Percentiles rank a stretch among this genome's conserved stretches.
phyloP scores from a whole-genome alignment of 2,797 vertebrate species.

The Falco peregrinus region DNA sequence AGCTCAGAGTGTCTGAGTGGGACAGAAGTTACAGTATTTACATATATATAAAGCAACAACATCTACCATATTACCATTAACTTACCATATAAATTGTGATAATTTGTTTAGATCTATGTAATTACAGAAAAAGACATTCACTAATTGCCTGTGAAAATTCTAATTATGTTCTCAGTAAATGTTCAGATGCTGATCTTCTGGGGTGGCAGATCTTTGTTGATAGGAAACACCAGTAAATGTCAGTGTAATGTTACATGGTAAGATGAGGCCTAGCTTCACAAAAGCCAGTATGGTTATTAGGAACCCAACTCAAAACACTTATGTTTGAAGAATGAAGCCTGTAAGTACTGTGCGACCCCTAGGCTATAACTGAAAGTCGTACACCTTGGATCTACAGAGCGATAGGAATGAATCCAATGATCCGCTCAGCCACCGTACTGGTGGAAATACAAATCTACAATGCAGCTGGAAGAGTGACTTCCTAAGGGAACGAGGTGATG shows the following conservation, averaged over 20 bases:
- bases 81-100: neutral
- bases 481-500: neutral
- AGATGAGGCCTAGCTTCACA: neutral
- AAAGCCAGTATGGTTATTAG: neutral
- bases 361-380: neutral
- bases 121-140: neutral
- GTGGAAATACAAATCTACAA: neutral
- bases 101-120: neutral
- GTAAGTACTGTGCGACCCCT: neutral
- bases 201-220: neutral
- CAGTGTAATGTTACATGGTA: neutral
- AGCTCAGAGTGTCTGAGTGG: neutral
- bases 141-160: slow-evolving; percentile 26
- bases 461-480: neutral
- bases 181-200: slow-evolving; percentile 1
- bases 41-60: neutral
- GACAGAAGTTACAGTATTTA: neutral
- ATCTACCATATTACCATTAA: neutral
- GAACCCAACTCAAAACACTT: neutral
- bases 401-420: neutral
- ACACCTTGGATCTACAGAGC: neutral
- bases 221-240: neutral
- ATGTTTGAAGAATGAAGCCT: neutral
- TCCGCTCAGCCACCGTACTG: neutral
- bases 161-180: slow-evolving; percentile 8